A percentile compares a stretch with the other conserved stretches of the same genome.
Evolutionary conservation across 2,888 invertebrate genomes (phyloP).

Genomic region (Barypeithes pellucidus): DNA sequence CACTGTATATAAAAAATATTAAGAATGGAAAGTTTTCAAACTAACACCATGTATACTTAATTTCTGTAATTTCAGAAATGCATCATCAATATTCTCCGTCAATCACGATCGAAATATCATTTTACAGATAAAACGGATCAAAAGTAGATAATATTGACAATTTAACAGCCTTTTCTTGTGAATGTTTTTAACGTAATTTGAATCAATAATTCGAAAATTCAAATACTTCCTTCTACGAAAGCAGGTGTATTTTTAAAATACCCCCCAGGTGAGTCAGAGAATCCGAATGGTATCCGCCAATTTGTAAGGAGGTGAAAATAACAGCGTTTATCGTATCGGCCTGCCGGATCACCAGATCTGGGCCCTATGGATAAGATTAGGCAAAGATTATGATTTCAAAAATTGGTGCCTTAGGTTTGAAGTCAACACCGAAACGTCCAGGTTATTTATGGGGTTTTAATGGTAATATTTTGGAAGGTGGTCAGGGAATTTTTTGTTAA

Average conservation of each 20-base stretch:
- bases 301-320: constrained; percentile 71
- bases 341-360: constrained; percentile 54
- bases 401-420: constrained; percentile 34
- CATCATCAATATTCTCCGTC: no score
- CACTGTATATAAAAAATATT: no score
- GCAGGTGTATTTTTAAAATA: constrained; percentile 40
- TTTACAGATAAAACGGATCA: no score
- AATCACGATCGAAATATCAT: no score
- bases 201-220: constrained; percentile 3
- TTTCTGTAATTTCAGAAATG: no score
- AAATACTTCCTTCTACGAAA: constrained; percentile 16
- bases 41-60: no score
- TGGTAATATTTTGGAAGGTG: constrained; percentile 35
- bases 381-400: constrained; percentile 40
- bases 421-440: constrained; percentile 44
- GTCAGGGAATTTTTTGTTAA: background rate
- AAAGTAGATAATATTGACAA: no score
- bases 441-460: constrained; percentile 46
- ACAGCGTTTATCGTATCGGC: constrained; percentile 69
- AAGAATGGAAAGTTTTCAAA: no score
- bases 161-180: no score
- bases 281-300: constrained; percentile 63
- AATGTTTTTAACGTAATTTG: no score
- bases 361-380: constrained; percentile 47
- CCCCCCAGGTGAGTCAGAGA: constrained; percentile 29